phyloP scores from a whole-genome alignment of 2,113 vertebrate species.

The Phyllopteryx taeniolatus region DNA sequence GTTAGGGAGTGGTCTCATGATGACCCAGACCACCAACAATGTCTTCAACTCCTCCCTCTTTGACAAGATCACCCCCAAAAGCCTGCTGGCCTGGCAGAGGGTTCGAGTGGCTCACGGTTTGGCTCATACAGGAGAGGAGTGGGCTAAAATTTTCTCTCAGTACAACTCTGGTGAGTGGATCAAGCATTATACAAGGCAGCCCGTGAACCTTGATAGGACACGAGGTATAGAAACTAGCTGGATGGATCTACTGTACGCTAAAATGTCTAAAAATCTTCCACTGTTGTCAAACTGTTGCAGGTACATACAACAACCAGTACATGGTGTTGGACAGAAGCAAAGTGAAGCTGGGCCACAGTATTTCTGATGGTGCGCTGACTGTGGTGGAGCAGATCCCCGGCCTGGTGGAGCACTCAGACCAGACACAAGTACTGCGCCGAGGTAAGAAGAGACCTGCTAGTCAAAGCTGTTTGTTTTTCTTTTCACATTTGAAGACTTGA shows the following conservation, averaged over 20 bases:
- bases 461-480: not conserved
- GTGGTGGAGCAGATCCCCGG: slow-evolving; percentile 90
- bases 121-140: slow-evolving; percentile 76
- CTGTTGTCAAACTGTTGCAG: slow-evolving; percentile 50
- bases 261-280: not conserved
- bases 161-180: slow-evolving; percentile 83
- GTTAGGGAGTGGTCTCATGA: slow-evolving; percentile 82
- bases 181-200: not conserved
- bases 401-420: slow-evolving; percentile 85
- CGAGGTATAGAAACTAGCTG: not conserved
- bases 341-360: slow-evolving; percentile 70
- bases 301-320: slow-evolving; percentile 93
- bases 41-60: slow-evolving; percentile 81
- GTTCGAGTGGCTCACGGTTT: slow-evolving; percentile 86
- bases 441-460: slow-evolving; percentile 61
- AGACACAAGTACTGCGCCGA: slow-evolving; percentile 82
- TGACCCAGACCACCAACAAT: slow-evolving; percentile 89
- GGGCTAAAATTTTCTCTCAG: slow-evolving; percentile 81
- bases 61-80: slow-evolving; percentile 71
- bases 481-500: not conserved
- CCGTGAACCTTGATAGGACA: not conserved
- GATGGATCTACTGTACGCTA: not conserved
- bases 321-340: slow-evolving; percentile 88
- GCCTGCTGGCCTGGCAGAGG: slow-evolving; percentile 87
- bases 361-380: slow-evolving; percentile 79